Percentiles rank a stretch among this genome's conserved stretches.
phyloP scores from a whole-genome alignment of 1,140 invertebrate genomes.

The Bactericera cockerelli region DNA sequence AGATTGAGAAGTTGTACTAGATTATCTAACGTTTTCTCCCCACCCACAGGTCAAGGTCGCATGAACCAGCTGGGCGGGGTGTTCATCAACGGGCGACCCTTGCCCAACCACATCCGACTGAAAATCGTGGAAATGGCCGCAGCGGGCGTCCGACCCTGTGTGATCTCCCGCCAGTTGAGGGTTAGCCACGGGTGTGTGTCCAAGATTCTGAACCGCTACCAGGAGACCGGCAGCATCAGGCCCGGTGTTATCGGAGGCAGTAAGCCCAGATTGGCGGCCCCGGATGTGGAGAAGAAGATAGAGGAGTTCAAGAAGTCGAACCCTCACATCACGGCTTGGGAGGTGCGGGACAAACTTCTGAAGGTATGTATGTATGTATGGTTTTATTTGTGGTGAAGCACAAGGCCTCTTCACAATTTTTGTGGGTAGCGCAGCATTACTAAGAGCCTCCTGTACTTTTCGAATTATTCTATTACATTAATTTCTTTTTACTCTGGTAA shows the following conservation, averaged over 20 bases:
- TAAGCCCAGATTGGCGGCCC: constrained; percentile 71
- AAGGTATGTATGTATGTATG: constrained; percentile 40
- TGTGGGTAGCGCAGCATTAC: too few relatives aligned
- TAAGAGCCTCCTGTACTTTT: too few relatives aligned
- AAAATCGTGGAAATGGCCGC: constrained; percentile 85
- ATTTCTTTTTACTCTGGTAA: too few relatives aligned
- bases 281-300: constrained; percentile 77
- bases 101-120: constrained; percentile 72
- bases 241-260: constrained; percentile 79
- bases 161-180: constrained; percentile 69
- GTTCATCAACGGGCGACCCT: constrained; percentile 79
- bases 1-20: too few relatives aligned
- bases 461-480: too few relatives aligned
- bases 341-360: constrained; percentile 79
- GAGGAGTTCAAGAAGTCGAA: constrained; percentile 83
- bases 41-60: constrained; percentile 57
- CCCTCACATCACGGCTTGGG: constrained; percentile 90
- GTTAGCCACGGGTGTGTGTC: constrained; percentile 84
- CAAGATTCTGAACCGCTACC: constrained; percentile 68
- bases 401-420: too few relatives aligned
- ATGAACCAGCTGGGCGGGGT: constrained; percentile 85
- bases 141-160: constrained; percentile 68
- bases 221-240: constrained; percentile 80
- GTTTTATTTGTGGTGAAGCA: too few relatives aligned
- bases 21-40: too few relatives aligned